These are phyloP conservation scores for Trachelus stipa DNA, from an alignment of 2,888 invertebrate species.

Conservation along the genomic window DNA sequence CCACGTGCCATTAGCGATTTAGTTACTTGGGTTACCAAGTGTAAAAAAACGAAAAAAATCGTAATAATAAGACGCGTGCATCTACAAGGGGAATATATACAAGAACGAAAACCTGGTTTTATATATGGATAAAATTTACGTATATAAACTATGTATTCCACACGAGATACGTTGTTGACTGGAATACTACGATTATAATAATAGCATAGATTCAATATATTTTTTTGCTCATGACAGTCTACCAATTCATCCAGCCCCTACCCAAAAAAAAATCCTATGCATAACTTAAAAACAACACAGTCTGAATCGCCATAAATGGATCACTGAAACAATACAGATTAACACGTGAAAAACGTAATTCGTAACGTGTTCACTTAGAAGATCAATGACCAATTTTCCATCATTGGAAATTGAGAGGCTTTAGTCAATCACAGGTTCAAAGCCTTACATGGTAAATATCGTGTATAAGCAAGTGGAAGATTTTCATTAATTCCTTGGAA, in stretches of 20 bases:
- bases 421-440: background rate
- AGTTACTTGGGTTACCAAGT: slow-evolving; percentile 34
- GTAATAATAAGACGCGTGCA: background rate
- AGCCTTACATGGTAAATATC: slow-evolving; percentile 4
- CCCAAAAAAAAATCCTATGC: too few species aligned
- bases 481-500: background rate
- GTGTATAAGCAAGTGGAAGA: background rate
- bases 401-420: slow-evolving; percentile 2
- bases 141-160: background rate
- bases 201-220: background rate
- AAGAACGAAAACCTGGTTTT: background rate
- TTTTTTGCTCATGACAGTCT: background rate
- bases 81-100: background rate
- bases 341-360: background rate
- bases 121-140: background rate
- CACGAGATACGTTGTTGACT: background rate
- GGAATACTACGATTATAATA: background rate
- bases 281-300: background rate
- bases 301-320: background rate
- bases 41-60: slow-evolving; percentile 10
- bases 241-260: background rate
- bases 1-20: slow-evolving; percentile 41
- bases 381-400: slow-evolving; percentile 3
- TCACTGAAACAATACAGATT: background rate
- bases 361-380: background rate